Percentiles rank a stretch among this genome's conserved stretches.
Evolutionary conservation across 2,113 vertebrate genomes (phyloP).

Genomic region (Abramis brama): DNA sequence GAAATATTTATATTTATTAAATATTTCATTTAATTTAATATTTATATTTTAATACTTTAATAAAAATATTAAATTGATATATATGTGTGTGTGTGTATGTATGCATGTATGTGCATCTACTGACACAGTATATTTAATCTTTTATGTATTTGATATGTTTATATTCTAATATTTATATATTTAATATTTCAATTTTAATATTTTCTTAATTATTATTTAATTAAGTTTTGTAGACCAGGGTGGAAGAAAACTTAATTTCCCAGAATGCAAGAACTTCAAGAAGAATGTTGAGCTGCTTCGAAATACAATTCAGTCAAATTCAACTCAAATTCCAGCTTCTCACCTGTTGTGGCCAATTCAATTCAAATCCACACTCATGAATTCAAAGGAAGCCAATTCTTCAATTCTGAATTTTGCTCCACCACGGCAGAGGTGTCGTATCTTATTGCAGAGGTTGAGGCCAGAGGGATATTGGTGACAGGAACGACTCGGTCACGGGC

Average conservation of each 20-base stretch:
- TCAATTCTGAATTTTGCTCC: background rate
- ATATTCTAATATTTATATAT: too few species aligned
- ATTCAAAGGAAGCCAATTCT: background rate
- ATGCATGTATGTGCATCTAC: too few species aligned
- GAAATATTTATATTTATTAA: too few species aligned
- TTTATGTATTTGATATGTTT: too few species aligned
- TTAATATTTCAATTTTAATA: background rate
- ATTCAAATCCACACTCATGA: background rate
- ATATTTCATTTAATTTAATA: background rate
- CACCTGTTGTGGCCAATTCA: background rate
- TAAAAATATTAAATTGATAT: background rate
- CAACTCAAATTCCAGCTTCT: background rate
- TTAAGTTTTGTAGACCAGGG: too few species aligned
- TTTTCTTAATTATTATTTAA: too few species aligned
- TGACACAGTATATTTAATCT: too few species aligned
- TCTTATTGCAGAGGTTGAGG: constrained; percentile 27
- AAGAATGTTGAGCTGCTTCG: background rate
- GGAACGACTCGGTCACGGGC: background rate
- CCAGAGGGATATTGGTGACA: constrained; percentile 30
- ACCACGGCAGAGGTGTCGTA: constrained; percentile 27
- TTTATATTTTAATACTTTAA: background rate
- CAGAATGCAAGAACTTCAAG: background rate
- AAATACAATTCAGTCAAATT: background rate
- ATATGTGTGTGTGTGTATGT: too few species aligned
- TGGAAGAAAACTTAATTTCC: background rate